Conservation (phyloP, 2,888 invertebrate genomes). For the Zaprionus bogoriensis region DNA sequence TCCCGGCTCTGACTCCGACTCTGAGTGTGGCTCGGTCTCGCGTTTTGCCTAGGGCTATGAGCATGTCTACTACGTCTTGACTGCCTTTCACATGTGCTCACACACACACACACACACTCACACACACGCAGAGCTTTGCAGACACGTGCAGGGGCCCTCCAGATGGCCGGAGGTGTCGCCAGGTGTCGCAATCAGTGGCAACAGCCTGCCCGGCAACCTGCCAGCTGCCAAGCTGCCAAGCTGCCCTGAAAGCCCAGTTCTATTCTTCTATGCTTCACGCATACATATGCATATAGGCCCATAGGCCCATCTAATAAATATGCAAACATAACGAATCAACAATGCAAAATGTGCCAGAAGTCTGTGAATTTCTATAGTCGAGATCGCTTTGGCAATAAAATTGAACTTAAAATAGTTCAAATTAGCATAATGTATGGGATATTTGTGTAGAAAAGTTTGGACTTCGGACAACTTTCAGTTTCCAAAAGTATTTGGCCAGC, state of each 20-base stretch:
- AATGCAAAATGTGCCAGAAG: too few relatives aligned
- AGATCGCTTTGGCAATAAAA: neutral
- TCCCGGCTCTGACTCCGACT: slow-evolving; percentile 13
- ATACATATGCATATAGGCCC: neutral
- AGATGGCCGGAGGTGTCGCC: slow-evolving; percentile 39
- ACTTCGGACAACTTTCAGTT: neutral
- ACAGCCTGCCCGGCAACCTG: too few relatives aligned
- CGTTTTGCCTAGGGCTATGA: slow-evolving; percentile 41
- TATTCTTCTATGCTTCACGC: neutral
- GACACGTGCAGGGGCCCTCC: slow-evolving; percentile 15
- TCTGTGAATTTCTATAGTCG: too few relatives aligned
- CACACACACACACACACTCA: slow-evolving; percentile 18
- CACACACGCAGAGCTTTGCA: slow-evolving; percentile 13
- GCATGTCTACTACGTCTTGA: slow-evolving; percentile 45
- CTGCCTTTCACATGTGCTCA: slow-evolving; percentile 47
- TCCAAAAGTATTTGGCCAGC: too few relatives aligned
- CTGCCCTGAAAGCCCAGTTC: neutral
- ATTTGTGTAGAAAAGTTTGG: too few relatives aligned
- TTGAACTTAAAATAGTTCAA: too few relatives aligned
- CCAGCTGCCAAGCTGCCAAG: neutral
- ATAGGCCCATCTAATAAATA: neutral
- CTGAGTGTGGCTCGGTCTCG: slow-evolving; percentile 20
- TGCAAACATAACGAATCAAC: too few relatives aligned
- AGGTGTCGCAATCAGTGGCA: slow-evolving; percentile 29
- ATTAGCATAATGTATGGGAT: too few relatives aligned